These are phyloP conservation scores for Catocala nupta DNA, from an alignment of 2,888 invertebrate species.

Conservation along the genomic window DNA sequence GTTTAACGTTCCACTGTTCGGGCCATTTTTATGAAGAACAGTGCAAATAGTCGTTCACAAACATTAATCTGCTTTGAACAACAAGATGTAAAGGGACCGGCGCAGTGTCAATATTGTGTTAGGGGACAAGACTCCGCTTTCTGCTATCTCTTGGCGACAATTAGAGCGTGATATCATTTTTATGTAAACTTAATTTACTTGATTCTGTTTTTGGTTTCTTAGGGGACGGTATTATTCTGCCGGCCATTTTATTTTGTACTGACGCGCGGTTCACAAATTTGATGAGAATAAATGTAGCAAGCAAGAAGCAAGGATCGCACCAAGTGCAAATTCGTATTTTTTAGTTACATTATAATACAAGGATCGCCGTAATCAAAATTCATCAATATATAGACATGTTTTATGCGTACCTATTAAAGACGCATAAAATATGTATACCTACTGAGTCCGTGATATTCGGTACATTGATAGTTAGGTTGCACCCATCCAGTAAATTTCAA, in stretches of 20 bases:
- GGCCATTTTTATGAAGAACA: conserved; percentile 85
- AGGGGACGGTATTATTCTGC: conserved; percentile 4
- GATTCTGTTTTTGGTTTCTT: conserved; percentile 49
- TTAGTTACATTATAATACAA: no score
- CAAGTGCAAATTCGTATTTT: no score
- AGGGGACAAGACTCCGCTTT: conserved; percentile 77
- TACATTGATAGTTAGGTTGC: no score
- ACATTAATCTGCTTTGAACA: conserved; percentile 87
- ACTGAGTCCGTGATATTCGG: no score
- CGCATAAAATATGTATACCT: no score
- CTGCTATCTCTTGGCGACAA: conserved; percentile 75
- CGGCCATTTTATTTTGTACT: background rate
- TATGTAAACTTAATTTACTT: conserved; percentile 81
- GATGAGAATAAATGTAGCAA: no score
- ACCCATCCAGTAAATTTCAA: no score
- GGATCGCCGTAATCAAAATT: no score
- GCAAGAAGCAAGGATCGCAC: no score
- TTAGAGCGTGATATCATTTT: conserved; percentile 85
- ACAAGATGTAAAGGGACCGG: conserved; percentile 83
- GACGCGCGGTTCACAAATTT: no score
- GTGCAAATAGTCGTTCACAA: conserved; percentile 82
- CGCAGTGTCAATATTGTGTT: conserved; percentile 79
- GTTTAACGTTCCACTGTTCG: conserved; percentile 78
- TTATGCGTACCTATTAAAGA: no score
- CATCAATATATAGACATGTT: no score